These are phyloP conservation scores for Talpa occidentalis DNA, from an alignment of 2,113 vertebrate species.

Conservation along the genomic window DNA sequence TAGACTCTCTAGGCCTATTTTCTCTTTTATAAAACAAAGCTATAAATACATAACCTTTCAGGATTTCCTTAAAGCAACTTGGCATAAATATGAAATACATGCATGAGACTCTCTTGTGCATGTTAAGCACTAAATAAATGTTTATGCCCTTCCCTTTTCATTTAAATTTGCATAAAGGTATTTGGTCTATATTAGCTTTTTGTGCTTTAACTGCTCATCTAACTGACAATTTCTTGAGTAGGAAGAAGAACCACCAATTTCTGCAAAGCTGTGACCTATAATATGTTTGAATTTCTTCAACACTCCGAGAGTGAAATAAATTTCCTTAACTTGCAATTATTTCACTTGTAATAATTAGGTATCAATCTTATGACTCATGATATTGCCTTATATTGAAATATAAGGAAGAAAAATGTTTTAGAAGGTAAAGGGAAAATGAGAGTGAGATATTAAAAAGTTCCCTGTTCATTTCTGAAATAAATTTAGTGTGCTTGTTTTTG, in stretches of 20 bases:
- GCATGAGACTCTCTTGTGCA: neutral
- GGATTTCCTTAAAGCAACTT: neutral
- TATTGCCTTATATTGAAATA: conserved; percentile 76
- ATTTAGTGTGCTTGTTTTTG: conserved; percentile 70
- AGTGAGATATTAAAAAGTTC: conserved; percentile 69
- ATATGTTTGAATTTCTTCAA: conserved; percentile 55
- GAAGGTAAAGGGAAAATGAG: conserved; percentile 56
- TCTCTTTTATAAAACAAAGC: neutral
- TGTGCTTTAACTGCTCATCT: neutral
- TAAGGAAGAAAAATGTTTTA: conserved; percentile 74
- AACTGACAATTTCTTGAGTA: conserved; percentile 36
- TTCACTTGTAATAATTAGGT: conserved; percentile 76
- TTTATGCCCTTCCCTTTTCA: neutral
- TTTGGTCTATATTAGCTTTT: neutral
- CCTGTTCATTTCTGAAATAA: conserved; percentile 63
- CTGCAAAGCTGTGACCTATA: conserved; percentile 47
- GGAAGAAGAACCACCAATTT: conserved; percentile 28
- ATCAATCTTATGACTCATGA: conserved; percentile 80
- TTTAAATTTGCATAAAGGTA: neutral
- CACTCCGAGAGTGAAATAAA: conserved; percentile 65
- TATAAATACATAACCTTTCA: neutral
- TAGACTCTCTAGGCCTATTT: neutral
- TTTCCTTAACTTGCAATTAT: conserved; percentile 75
- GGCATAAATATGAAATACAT: neutral
- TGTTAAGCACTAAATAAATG: neutral